Percentiles rank a stretch among this genome's conserved stretches.
Evolutionary conservation across 2,888 invertebrate genomes (phyloP).

Genomic region (Aelia acuminata): DNA sequence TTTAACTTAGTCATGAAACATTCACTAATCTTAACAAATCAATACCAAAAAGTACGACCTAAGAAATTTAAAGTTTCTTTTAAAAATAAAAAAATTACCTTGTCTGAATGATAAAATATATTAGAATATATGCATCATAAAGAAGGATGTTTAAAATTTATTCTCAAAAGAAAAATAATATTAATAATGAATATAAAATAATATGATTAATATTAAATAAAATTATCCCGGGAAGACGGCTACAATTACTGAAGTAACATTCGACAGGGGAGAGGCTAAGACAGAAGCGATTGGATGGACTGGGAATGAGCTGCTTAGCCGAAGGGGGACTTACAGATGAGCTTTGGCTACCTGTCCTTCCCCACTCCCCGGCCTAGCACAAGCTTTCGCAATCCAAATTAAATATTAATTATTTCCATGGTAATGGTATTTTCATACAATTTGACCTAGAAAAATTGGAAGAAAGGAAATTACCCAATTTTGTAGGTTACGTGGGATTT

Average conservation of each 20-base stretch:
- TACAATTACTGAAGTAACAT: neutral
- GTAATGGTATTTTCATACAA: neutral
- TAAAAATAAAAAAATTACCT: too few relatives aligned
- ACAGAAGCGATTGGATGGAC: constrained; percentile 28
- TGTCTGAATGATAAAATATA: too few relatives aligned
- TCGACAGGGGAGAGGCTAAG: neutral
- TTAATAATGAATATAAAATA: neutral
- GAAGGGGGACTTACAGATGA: constrained; percentile 41
- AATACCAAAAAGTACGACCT: too few relatives aligned
- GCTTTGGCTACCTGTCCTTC: neutral
- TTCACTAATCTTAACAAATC: too few relatives aligned
- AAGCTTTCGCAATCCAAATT: neutral
- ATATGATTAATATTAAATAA: neutral
- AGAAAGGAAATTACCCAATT: neutral
- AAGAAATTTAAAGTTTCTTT: too few relatives aligned
- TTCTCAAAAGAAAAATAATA: neutral
- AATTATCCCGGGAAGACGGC: neutral
- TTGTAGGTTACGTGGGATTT: too few relatives aligned
- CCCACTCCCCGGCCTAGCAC: neutral
- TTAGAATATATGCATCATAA: too few relatives aligned
- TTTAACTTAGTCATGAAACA: too few relatives aligned
- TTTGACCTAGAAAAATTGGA: neutral
- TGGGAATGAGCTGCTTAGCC: constrained; percentile 39
- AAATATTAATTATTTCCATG: neutral
- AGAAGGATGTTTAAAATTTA: too few relatives aligned